Evolutionary conservation across 2,113 vertebrate species (phyloP).

Genomic region (Leptobrachium ailaonicum): DNA sequence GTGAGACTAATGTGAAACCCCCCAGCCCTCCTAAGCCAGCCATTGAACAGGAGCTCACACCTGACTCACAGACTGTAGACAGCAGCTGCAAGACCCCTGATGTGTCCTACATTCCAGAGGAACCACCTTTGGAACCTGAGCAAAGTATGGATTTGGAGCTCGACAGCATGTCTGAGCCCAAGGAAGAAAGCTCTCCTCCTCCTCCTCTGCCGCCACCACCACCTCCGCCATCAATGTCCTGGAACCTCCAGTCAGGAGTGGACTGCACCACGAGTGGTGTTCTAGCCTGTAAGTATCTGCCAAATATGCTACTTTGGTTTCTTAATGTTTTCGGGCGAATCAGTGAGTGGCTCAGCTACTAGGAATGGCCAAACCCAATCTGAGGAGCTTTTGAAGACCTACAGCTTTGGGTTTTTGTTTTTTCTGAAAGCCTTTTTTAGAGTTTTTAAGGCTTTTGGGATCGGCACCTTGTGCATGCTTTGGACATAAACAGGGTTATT

Average conservation of each 20-base stretch:
- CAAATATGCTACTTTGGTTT: too few relatives aligned
- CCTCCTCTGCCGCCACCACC: constrained; percentile 64
- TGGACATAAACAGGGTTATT: too few relatives aligned
- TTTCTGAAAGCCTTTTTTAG: too few relatives aligned
- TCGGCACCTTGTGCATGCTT: too few relatives aligned
- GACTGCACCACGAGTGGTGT: constrained; percentile 89
- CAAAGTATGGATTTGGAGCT: constrained; percentile 47
- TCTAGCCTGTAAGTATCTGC: constrained; percentile 77
- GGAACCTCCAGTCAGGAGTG: constrained; percentile 86
- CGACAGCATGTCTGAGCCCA: constrained; percentile 56
- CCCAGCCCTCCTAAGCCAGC: constrained; percentile 62
- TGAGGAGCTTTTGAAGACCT: too few relatives aligned
- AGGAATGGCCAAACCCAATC: neutral
- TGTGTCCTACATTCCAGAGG: constrained; percentile 76
- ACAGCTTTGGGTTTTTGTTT: too few relatives aligned
- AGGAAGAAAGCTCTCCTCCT: constrained; percentile 52
- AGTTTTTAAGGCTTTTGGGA: too few relatives aligned
- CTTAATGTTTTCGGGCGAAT: too few relatives aligned
- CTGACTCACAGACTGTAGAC: constrained; percentile 89
- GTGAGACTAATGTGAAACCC: constrained; percentile 65
- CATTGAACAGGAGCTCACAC: constrained; percentile 75
- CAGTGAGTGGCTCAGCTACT: neutral
- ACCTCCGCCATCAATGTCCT: constrained; percentile 74
- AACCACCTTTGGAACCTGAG: constrained; percentile 50
- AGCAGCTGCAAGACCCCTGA: constrained; percentile 90